Evolutionary conservation across 2,797 vertebrate species (phyloP).

Genomic region (Eleutherodactylus coqui): DNA sequence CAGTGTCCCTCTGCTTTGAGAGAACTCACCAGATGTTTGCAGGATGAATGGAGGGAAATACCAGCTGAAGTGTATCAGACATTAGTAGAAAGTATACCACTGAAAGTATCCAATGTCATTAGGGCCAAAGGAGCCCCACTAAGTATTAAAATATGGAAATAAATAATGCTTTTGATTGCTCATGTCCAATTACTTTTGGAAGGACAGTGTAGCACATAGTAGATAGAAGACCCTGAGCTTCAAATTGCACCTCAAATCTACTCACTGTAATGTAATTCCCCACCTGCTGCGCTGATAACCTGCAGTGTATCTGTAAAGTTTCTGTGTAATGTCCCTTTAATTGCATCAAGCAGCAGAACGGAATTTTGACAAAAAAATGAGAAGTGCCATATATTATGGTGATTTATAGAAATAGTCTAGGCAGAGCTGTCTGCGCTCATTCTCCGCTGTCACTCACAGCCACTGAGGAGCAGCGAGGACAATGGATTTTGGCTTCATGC

Average conservation of each 20-base stretch:
- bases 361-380: background rate
- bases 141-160: too few species aligned
- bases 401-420: background rate
- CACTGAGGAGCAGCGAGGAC: background rate
- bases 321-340: constrained; percentile 8
- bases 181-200: too few species aligned
- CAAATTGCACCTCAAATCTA: background rate
- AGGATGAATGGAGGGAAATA: too few species aligned
- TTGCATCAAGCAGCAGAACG: background rate
- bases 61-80: too few species aligned
- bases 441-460: background rate
- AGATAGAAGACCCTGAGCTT: background rate
- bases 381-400: background rate
- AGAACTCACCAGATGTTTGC: too few species aligned
- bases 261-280: background rate
- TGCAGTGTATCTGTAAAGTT: background rate
- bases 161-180: too few species aligned
- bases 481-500: constrained; percentile 12
- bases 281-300: background rate
- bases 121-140: too few species aligned
- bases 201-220: background rate
- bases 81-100: too few species aligned
- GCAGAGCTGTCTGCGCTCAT: background rate
- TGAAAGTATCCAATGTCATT: too few species aligned
- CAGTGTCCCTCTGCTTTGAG: too few species aligned